Evolutionary conservation across 2,113 vertebrate species (phyloP).

Genomic region (Petromus typicus): DNA sequence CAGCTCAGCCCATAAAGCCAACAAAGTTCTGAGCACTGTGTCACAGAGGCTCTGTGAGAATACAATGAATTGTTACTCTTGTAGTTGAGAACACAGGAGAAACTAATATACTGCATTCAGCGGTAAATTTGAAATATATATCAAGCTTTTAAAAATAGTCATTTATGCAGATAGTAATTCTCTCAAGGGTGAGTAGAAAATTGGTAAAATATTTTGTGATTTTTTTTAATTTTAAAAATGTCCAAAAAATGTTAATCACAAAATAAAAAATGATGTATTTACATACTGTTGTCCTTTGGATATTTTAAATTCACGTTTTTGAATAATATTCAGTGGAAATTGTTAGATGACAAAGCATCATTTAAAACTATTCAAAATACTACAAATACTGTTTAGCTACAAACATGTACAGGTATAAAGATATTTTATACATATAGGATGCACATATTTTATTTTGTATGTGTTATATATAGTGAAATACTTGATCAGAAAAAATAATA

Average conservation of each 20-base stretch:
- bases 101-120: neutral
- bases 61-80: neutral
- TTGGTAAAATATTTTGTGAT: neutral
- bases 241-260: neutral
- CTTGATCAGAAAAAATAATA: neutral
- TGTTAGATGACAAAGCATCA: neutral
- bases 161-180: neutral
- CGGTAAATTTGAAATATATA: neutral
- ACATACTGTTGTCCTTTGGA: neutral
- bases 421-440: neutral
- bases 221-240: neutral
- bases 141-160: neutral
- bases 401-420: neutral
- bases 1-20: neutral
- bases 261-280: neutral
- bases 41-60: neutral
- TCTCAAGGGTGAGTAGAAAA: neutral
- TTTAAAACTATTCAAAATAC: conserved; percentile 9
- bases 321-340: neutral
- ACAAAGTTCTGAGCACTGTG: neutral
- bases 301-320: conserved; percentile 10
- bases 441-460: neutral
- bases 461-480: neutral
- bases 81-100: neutral
- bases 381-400: neutral